A percentile compares a stretch with the other conserved stretches of the same genome.
Evolutionary conservation across 35 echinoderm and acorn worm species (phyloP).

Genomic region (Apostichopus japonicus): DNA sequence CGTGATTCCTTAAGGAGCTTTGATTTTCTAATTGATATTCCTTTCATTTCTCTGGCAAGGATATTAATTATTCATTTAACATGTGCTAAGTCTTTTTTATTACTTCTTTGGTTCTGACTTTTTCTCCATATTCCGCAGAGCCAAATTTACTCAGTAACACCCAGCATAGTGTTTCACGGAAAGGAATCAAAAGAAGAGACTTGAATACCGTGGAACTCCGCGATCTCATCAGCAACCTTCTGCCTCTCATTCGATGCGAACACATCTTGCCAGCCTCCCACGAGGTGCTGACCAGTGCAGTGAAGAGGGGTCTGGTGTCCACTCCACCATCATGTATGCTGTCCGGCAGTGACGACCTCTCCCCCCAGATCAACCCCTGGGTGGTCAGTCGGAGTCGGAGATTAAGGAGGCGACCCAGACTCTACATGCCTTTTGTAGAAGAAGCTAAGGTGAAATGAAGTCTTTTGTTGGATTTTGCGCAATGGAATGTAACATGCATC

Average conservation of each 20-base stretch:
- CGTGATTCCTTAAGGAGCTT: no score
- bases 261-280: slow-evolving; percentile 87
- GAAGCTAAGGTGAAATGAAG: slow-evolving; percentile 88
- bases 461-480: no score
- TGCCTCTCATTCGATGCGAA: slow-evolving; percentile 85
- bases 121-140: slow-evolving; percentile 60
- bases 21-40: no score
- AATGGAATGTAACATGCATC: no score
- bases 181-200: slow-evolving; percentile 95
- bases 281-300: slow-evolving; percentile 79
- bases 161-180: slow-evolving; percentile 93
- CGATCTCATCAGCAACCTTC: slow-evolving; percentile 92
- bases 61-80: no score
- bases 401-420: slow-evolving; percentile 73
- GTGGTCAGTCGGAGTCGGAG: slow-evolving; percentile 75
- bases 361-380: slow-evolving; percentile 83
- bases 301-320: slow-evolving; percentile 91
- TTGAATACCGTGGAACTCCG: slow-evolving; percentile 84
- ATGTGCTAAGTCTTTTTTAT: no score
- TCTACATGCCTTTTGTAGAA: slow-evolving; percentile 94
- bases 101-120: neutral
- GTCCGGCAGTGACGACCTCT: slow-evolving; percentile 82
- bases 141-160: slow-evolving; percentile 96
- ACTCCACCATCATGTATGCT: slow-evolving; percentile 96
- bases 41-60: no score